Base-by-base conservation (phyloP, 2,888 invertebrate genomes). In the Resseliella maxima region DNA sequence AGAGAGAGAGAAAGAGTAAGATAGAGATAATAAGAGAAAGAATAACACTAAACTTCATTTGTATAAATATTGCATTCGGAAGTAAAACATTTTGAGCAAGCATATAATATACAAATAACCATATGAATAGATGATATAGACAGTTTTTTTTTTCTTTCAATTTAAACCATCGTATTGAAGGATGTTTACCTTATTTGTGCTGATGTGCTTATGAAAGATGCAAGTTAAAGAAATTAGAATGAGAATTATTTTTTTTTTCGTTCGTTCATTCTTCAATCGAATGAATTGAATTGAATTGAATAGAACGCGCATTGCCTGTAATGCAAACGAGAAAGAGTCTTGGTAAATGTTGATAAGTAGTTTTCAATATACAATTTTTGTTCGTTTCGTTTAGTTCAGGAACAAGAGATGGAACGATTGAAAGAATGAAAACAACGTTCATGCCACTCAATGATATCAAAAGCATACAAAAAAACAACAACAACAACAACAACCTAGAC, bases 31-130 rank as follows among this genome's bases (percentile, higher is more conserved):
- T 38, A n/a, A 36, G 18, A 38, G 31, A 1, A 64, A 64, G 27
- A 64, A 18, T 15, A 27, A 64, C 3, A 83, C 1, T 3, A 36
- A 38, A 38, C 38, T 83, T 83, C 83, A 38, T 83, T 83, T 83
- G 83, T 83, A 83, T 83, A 38, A 83, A 83, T 83, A 83, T 83
- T 83, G 38, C 83, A 83, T 83, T 83, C 83, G 83, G 83, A 83
- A 83, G 83, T 38, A 38, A 83, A 38, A 83, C 83, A 83, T 83
- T 83, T 38, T 38, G 38, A 83, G 38, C 83, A 38, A 36, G 38
- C 38, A 38, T 83, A 38, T 83, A 38, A 83, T 83, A 36, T 38
- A 83, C 36, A 83, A 83, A 83, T 83, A 83, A 83, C 18, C 83
- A 83, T 83, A 38, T 83, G 83, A 83, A 83, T 83, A 83, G 83